These are phyloP conservation scores for Drosophila helvetica DNA, from an alignment of 2,888 invertebrate species.

Conservation along the genomic window DNA sequence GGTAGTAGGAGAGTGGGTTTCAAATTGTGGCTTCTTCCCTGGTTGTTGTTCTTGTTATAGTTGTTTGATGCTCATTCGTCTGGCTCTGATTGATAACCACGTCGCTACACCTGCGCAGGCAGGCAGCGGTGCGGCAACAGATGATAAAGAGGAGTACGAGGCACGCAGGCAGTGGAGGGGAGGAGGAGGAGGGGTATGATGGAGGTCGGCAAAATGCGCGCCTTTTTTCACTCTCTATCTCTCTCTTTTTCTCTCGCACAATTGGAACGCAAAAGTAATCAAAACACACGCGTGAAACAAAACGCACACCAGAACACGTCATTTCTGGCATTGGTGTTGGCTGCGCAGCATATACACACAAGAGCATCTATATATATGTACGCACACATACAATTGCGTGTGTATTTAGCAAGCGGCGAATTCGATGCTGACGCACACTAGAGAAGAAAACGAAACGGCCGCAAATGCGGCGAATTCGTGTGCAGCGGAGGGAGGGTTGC, in stretches of 20 bases:
- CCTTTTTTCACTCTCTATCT: slow-evolving; percentile 54
- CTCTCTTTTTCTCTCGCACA: slow-evolving; percentile 53
- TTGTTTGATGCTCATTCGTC: slow-evolving; percentile 35
- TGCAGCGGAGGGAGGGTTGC: slow-evolving; percentile 8
- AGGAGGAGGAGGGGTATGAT: background rate
- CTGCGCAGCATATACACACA: slow-evolving; percentile 28
- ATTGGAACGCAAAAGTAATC: slow-evolving; percentile 78
- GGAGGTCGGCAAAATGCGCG: slow-evolving; percentile 64
- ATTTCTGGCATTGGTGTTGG: slow-evolving; percentile 59
- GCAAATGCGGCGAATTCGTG: slow-evolving; percentile 47
- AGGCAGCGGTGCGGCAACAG: slow-evolving; percentile 63
- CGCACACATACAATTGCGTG: slow-evolving; percentile 38
- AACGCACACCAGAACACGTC: slow-evolving; percentile 60
- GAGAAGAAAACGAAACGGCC: slow-evolving; percentile 37
- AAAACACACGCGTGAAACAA: slow-evolving; percentile 75
- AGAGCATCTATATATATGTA: slow-evolving; percentile 20
- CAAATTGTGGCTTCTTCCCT: slow-evolving; percentile 43
- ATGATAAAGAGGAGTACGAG: slow-evolving; percentile 30
- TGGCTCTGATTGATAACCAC: slow-evolving; percentile 57
- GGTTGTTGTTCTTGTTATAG: slow-evolving; percentile 49
- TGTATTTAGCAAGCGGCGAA: slow-evolving; percentile 70
- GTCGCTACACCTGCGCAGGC: slow-evolving; percentile 74
- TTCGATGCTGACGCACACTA: slow-evolving; percentile 64
- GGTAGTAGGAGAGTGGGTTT: slow-evolving; percentile 5
- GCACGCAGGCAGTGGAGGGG: background rate